Conservation (phyloP, 30 jellyfish, hydroid and myxozoan genomes). For the Hydractinia echinata region DNA sequence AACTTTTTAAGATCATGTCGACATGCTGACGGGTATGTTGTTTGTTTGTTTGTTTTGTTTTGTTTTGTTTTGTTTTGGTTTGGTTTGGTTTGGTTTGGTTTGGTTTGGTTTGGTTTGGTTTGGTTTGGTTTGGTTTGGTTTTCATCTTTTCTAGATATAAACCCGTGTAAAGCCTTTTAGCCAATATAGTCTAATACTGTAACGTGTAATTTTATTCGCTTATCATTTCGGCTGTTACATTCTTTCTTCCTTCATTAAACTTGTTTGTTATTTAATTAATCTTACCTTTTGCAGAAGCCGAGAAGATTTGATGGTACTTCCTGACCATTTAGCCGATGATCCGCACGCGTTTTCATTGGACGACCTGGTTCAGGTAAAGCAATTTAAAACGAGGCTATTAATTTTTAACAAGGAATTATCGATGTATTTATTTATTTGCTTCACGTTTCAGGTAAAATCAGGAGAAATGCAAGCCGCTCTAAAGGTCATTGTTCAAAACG, state of each 20-base stretch:
- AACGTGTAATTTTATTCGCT: not conserved
- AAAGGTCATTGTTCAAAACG: slow-evolving; percentile 37
- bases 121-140: no score
- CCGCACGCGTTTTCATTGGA: slow-evolving; percentile 56
- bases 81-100: no score
- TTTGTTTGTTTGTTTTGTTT: no score
- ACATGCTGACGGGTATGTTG: no score
- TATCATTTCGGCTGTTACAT: not conserved
- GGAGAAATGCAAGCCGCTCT: slow-evolving; percentile 61
- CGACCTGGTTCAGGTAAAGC: slow-evolving; percentile 67
- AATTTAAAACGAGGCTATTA: not conserved
- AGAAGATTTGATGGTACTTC: slow-evolving; percentile 51
- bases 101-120: no score
- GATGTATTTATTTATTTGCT: no score
- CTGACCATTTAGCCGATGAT: slow-evolving; percentile 64
- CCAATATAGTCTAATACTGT: not conserved
- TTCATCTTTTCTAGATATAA: no score
- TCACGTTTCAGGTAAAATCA: slow-evolving; percentile 46
- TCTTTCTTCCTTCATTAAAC: not conserved
- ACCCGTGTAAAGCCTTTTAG: not conserved
- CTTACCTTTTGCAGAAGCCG: slow-evolving; percentile 30
- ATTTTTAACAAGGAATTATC: not conserved
- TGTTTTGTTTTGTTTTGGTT: no score
- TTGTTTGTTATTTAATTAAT: no score
- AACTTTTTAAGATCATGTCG: no score